phyloP scores from a whole-genome alignment of 2,113 vertebrate species.

The Desmodus rotundus region DNA sequence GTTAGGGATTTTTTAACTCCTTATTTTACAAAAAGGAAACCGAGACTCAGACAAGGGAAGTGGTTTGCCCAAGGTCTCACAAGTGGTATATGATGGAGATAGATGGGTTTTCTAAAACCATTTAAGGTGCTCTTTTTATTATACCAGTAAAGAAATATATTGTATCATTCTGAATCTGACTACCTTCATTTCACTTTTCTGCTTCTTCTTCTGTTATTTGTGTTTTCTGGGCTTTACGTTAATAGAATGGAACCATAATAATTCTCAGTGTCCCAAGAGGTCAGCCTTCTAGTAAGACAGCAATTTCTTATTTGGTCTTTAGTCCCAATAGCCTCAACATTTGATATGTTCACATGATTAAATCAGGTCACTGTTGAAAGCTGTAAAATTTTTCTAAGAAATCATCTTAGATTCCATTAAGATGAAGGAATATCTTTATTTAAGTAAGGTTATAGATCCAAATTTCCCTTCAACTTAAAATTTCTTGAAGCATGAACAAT shows the following conservation, averaged over 20 bases:
- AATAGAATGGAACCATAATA: background rate
- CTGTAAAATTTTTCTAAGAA: background rate
- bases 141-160: background rate
- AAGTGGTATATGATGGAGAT: background rate
- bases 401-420: background rate
- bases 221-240: background rate
- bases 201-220: background rate
- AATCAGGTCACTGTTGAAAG: background rate
- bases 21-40: background rate
- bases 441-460: background rate
- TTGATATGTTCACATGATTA: background rate
- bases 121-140: background rate
- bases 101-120: background rate
- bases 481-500: background rate
- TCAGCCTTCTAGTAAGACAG: background rate
- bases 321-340: background rate
- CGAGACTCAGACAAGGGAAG: background rate
- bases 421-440: background rate
- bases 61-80: background rate
- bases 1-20: background rate
- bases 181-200: background rate
- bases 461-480: conserved; percentile 15
- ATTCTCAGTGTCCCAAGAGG: background rate
- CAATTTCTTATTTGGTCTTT: conserved; percentile 8
- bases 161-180: background rate